Percentiles rank a stretch among this genome's conserved stretches.
Conservation (phyloP, 53 echinoderm and acorn worm species). For the Actinopyga echinites region DNA sequence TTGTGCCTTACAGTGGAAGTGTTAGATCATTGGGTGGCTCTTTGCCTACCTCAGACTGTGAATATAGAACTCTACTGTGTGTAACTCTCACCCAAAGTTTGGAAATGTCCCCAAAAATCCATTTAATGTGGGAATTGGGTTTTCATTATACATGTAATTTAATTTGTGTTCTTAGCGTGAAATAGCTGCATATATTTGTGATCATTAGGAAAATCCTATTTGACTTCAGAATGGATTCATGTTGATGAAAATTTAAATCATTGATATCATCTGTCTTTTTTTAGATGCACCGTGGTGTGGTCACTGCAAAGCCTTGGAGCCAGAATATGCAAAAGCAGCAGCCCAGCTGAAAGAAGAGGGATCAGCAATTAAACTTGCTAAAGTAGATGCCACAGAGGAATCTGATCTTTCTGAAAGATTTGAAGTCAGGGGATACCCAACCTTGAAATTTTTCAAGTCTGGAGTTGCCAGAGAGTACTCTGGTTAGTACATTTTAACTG, state of each 20-base stretch:
- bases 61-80: too few species aligned
- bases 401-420: conserved; percentile 61
- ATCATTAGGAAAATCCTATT: not conserved
- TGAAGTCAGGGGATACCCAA: conserved; percentile 92
- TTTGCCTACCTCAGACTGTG: too few species aligned
- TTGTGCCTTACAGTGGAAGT: too few species aligned
- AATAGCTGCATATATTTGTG: too few species aligned
- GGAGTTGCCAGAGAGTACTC: conserved; percentile 68
- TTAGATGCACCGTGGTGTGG: conserved; percentile 99
- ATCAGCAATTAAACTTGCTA: conserved; percentile 72
- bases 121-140: too few species aligned
- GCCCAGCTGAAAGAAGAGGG: conserved; percentile 58
- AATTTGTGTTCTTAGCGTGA: too few species aligned
- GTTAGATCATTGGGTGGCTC: too few species aligned
- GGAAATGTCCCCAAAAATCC: too few species aligned
- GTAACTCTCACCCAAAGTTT: too few species aligned
- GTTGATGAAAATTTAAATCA: not conserved
- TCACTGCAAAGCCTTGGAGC: conserved; percentile 91
- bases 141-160: too few species aligned
- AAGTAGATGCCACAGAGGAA: conserved; percentile 89
- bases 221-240: not conserved
- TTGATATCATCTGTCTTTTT: conserved; percentile 9
- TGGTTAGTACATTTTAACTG: conserved; percentile 57
- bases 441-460: conserved; percentile 85
- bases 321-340: conserved; percentile 82